phyloP scores from a whole-genome alignment of 2,888 invertebrate species.

The Ceriagrion tenellum region DNA sequence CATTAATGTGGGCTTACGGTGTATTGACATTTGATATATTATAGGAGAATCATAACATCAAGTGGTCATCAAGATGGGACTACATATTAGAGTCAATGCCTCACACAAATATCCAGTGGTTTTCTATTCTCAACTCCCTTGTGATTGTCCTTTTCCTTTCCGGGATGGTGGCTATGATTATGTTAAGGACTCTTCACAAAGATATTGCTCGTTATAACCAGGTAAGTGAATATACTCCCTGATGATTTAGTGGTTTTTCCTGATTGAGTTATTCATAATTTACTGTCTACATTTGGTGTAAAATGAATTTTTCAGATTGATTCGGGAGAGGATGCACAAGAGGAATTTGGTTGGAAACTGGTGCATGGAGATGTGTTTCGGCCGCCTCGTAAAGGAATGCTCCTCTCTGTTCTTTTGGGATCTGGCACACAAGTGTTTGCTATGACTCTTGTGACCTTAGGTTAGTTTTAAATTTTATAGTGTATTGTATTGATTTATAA shows the following conservation, averaged over 20 bases:
- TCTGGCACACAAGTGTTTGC: conserved; percentile 97
- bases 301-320: conserved; percentile 75
- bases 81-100: conserved; percentile 99
- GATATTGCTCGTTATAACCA: conserved; percentile 99
- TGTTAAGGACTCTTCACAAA: conserved; percentile 96
- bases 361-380: conserved; percentile 84
- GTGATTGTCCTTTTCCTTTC: conserved; percentile 98
- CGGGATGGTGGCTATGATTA: conserved; percentile 99
- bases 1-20: neutral
- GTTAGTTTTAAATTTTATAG: conserved; percentile 76
- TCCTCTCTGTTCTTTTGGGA: conserved; percentile 96
- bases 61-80: conserved; percentile 99
- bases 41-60: conserved; percentile 87
- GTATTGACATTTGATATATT: conserved; percentile 70
- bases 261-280: neutral
- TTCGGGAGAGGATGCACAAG: conserved; percentile 87
- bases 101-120: conserved; percentile 99
- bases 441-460: conserved; percentile 96
- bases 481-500: no score
- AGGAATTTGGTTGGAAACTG: conserved; percentile 86
- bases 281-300: neutral
- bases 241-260: neutral
- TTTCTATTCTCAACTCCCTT: conserved; percentile 97
- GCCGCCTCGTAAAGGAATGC: conserved; percentile 92
- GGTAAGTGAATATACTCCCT: conserved; percentile 76